A percentile compares a stretch with the other conserved stretches of the same genome.
Evolutionary conservation across 2,888 invertebrate species (phyloP).

Genomic region (Drosophila borborema): DNA sequence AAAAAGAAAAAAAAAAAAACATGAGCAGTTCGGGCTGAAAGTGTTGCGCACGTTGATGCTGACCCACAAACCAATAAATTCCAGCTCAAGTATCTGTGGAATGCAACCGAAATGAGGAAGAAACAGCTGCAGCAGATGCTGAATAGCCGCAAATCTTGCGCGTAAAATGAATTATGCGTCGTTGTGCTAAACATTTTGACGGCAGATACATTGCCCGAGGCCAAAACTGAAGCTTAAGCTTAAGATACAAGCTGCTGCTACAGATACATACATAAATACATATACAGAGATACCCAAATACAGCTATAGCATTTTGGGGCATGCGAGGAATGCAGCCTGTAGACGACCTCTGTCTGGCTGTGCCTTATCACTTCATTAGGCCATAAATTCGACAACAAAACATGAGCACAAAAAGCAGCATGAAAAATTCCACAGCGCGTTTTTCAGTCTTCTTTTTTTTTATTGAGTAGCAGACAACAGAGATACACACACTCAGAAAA

Average conservation of each 20-base stretch:
- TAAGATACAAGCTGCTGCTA: slow-evolving; percentile 12
- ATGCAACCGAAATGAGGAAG: slow-evolving; percentile 50
- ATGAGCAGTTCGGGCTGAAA: slow-evolving; percentile 44
- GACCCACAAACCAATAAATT: slow-evolving; percentile 81
- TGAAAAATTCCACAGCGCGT: slow-evolving; percentile 69
- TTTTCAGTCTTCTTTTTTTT: slow-evolving; percentile 4
- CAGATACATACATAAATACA: background rate
- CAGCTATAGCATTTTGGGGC: slow-evolving; percentile 52
- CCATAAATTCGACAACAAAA: slow-evolving; percentile 71
- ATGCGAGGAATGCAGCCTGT: slow-evolving; percentile 71
- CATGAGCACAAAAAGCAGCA: slow-evolving; percentile 62
- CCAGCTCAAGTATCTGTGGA: slow-evolving; percentile 74
- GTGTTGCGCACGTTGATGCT: slow-evolving; percentile 57
- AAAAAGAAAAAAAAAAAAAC: slow-evolving; percentile 3
- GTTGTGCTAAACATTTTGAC: slow-evolving; percentile 81
- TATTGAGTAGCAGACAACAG: slow-evolving; percentile 50
- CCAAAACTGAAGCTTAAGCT: slow-evolving; percentile 20
- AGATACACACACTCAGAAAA: slow-evolving; percentile 34
- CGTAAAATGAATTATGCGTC: slow-evolving; percentile 70
- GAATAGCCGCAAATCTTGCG: background rate
- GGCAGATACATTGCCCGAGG: slow-evolving; percentile 33
- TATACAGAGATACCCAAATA: slow-evolving; percentile 17
- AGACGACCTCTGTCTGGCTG: slow-evolving; percentile 61
- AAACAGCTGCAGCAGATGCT: slow-evolving; percentile 6
- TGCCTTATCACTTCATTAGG: slow-evolving; percentile 76